These are phyloP conservation scores for Leptopterna dolabrata DNA, from an alignment of 2,888 invertebrate genomes.

Conservation along the genomic window DNA sequence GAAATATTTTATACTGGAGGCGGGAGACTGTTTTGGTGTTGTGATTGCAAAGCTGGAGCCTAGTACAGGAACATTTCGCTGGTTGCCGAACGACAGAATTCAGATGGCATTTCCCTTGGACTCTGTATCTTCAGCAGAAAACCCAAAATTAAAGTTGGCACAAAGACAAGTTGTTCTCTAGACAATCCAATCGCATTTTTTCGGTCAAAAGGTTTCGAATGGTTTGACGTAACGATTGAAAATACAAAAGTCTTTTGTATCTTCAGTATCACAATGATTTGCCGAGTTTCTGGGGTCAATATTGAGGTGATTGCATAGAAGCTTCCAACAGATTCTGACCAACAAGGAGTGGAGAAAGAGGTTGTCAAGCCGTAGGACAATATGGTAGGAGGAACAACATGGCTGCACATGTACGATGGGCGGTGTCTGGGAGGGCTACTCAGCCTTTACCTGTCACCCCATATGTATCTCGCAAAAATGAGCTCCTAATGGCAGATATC, in stretches of 20 bases:
- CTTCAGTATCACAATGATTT: background rate
- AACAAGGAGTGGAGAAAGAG: too few species aligned
- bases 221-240: background rate
- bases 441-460: too few species aligned
- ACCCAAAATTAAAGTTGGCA: conserved; percentile 41
- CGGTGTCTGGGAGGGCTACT: too few species aligned
- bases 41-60: conserved; percentile 41
- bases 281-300: background rate
- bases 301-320: too few species aligned
- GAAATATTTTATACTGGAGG: conserved; percentile 57
- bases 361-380: too few species aligned
- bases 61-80: conserved; percentile 31
- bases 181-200: conserved; percentile 54
- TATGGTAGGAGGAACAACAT: too few species aligned
- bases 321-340: too few species aligned
- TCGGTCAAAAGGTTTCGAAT: conserved; percentile 40
- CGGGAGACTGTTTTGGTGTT: conserved; percentile 42
- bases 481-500: too few species aligned
- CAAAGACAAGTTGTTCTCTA: conserved; percentile 55
- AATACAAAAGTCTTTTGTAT: background rate
- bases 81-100: conserved; percentile 9
- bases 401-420: too few species aligned
- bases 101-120: conserved; percentile 14
- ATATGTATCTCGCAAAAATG: too few species aligned
- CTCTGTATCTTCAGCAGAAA: background rate